Evolutionary conservation across 2,797 vertebrate genomes (phyloP), one percentile per base, ranked within the genome.

Genomic region (Pteropus rufus): DNA sequence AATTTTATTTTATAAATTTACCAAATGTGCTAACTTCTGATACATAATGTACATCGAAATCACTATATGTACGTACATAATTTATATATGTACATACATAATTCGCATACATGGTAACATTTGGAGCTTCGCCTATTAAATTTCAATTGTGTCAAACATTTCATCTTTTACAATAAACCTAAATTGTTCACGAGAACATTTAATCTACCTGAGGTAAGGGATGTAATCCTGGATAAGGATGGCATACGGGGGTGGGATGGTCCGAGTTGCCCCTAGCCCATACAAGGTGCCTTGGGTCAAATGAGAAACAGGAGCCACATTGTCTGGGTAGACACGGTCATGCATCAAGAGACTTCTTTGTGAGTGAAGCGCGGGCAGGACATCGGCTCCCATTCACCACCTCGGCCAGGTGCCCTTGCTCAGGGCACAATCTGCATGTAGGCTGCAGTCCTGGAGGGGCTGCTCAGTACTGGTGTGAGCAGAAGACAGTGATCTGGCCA

Each of bases 1-100:
- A 70, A 56, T 49, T 93, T 91, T 93, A 92, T 94, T 93, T 87
- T 72, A 77, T 93, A 87, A 4, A 86, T 56, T 94, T 84, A 81
- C 56, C 54, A 54, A 87, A 70, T 64, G n/a, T 80, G 67, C 76
- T 92, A 75, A 85, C 41, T 90, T 91, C 54, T 67, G 31, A 87
- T 56, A 52, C 49, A 88, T 10, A 84, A 67, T 72, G 23, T 39
- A 4, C 92, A 73, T 29, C 34, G n/a, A 81, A 18, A 2, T 69
- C 82, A 64, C 29, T 73, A 36, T 49, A 36, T 19, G 80, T 7
- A 29, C 8, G 16, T 16, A 24, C 18, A 54, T 7, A 23, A 23
- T 56, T 54, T 49, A 75, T 26, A 65, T 4, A 60, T 7, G 46
- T 21, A 54, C 46, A 75, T 18, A 92, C 9, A 44, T 62, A 80